Evolutionary conservation across 2,888 invertebrate genomes (phyloP), one percentile per base, ranked within the genome.

Genomic region (Allophyes oxyacanthae): DNA sequence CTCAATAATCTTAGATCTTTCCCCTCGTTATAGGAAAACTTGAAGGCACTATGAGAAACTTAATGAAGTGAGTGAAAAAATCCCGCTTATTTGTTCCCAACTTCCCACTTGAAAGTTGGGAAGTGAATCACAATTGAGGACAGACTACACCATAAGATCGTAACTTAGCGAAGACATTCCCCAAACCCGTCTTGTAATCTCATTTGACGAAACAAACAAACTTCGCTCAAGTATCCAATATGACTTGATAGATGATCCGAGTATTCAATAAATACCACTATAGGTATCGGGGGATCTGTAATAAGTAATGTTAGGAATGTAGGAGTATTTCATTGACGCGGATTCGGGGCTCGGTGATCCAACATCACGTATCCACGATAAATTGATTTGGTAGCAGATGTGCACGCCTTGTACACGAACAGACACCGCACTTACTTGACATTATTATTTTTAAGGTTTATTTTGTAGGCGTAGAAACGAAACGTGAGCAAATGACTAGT

Each of bases 371-470:
- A 75, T 70, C 64, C 53, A 68, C 86, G 79, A 88, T 86, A 86
- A 86, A 87, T 87, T 85, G 85, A 85, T 86, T 85, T 77, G 77
- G 85, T 77, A 82, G 77, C 88, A 88, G 86, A 86, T 88, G 88
- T 78, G 83, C 78, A 72, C 82, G 64, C 78, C 64, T 75, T 67
- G 64, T 75, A 81, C 79, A 79, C 72, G 74, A 78, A 81, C 84
- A 81, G 79, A 81, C 74, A 81, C 74, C 76, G 69, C 73, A 75
- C 67, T 72, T 63, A 72, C 74, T 68, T 81, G 78, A 82, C 82
- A 82, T 83, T 87, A 86, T 87, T 85, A 85, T 85, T 85, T 81
- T 73, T 73, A 54, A 68, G 60, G 72, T 69, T 65, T 65, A 63
- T 60, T 63, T 65, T 63, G 49, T 57, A 50, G 42, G 46, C 63